Evolutionary conservation across 2,797 vertebrate species (phyloP), one percentile per base, ranked within the genome.

Genomic region (Anas bahamensis): DNA sequence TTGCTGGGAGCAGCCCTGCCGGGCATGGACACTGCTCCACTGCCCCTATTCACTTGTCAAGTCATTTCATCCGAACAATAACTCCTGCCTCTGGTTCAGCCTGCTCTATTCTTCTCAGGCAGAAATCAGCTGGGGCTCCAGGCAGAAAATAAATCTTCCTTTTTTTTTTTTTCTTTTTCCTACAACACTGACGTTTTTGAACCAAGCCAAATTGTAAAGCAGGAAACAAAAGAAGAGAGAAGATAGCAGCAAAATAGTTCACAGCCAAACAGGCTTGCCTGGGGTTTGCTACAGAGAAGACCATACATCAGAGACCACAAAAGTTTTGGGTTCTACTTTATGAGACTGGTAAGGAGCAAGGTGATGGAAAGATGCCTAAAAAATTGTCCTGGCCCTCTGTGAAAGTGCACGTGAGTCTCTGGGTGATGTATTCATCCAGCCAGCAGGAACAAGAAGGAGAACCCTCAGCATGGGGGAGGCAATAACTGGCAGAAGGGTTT

Each of bases 51-150:
- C 86, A 70, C 50, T 60, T 86, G 90, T 85, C 89, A 91, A 77
- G 44, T 46, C 73, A 50, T 46, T 94, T 71, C 70, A 79, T 78
- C 86, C 18, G 1, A 93, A 74, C 50, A 63, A 64, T 86, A 92
- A 96, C 70, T 91, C 81, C 55, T 94, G 71, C 65, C 71, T 75
- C 71, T 77, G 81, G 85, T 96, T 95, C 94, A 92, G 66, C 17
- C 71, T 91, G 81, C 93, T 80, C 78, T 89, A 83, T 96, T 69
- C 77, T 90, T 72, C 55, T 85, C 74, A 66, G 77, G 88, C 65
- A 95, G 83, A 91, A 93, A 88, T 52, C 70, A 90, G 29, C 1
- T 0, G 56, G 64, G 70, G 63, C 56, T 92, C 81, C 31, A 85
- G 75, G 92, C 75, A 93, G 70, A 80, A 91, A 86, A 93, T 89